Evolutionary conservation across 2,888 invertebrate genomes (phyloP).

Genomic region (Caenorhabditis uteleia): DNA sequence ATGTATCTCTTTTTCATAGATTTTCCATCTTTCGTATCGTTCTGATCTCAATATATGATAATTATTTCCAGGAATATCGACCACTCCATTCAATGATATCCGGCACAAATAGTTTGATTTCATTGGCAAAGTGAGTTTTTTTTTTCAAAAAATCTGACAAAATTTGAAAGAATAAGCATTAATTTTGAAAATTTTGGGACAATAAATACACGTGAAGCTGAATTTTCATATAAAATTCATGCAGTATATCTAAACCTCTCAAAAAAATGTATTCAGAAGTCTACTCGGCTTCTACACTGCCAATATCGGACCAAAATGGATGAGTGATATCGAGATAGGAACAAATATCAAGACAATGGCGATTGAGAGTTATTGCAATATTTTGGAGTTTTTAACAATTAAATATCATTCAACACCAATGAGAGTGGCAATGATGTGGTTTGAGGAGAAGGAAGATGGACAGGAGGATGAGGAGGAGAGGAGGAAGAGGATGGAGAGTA

Average conservation of each 20-base stretch:
- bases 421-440: constrained; percentile 26
- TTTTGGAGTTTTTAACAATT: constrained; percentile 22
- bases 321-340: constrained; percentile 21
- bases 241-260: too few relatives aligned
- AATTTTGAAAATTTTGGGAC: too few relatives aligned
- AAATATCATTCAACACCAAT: constrained; percentile 34
- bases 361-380: constrained; percentile 34
- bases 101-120: constrained; percentile 25
- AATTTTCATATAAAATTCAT: too few relatives aligned
- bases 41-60: too few relatives aligned
- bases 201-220: too few relatives aligned
- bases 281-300: constrained; percentile 38
- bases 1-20: background rate
- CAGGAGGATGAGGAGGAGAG: constrained; percentile 18
- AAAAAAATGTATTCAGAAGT: constrained; percentile 24
- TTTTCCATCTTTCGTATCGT: background rate
- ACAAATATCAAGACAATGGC: constrained; percentile 25
- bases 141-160: background rate
- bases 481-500: constrained; percentile 18
- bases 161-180: too few relatives aligned
- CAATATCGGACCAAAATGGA: constrained; percentile 23
- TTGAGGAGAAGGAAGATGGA: constrained; percentile 31
- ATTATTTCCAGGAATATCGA: constrained; percentile 13
- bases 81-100: constrained; percentile 39
- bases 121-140: constrained; percentile 23